These are phyloP conservation scores for Penaeus chinensis DNA, from an alignment of 1,140 invertebrate species.

Conservation along the genomic window DNA sequence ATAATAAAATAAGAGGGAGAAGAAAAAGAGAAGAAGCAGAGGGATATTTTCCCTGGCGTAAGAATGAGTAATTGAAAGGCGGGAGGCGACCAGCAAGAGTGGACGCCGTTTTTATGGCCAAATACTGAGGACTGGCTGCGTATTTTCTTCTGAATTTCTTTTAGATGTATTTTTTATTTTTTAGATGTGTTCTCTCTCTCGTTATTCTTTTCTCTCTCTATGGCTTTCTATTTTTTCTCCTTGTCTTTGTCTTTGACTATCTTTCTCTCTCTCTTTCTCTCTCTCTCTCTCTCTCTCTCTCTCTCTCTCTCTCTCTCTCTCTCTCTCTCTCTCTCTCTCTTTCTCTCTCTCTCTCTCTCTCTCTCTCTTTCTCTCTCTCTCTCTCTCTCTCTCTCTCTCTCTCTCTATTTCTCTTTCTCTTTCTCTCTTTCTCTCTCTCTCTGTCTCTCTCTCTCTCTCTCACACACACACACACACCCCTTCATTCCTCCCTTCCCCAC, in stretches of 20 bases:
- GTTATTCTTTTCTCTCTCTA: background rate
- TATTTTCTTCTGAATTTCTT: too few species aligned
- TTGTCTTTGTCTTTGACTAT: background rate
- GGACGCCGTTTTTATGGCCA: too few species aligned
- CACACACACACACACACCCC: constrained; percentile 19
- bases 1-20: background rate
- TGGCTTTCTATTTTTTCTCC: background rate
- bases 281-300: background rate
- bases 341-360: background rate
- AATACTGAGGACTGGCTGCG: too few species aligned
- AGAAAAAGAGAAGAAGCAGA: constrained; percentile 18
- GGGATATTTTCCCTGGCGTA: too few species aligned
- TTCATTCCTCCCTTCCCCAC: background rate
- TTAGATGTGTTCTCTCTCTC: background rate
- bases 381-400: background rate
- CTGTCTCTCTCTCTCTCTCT: constrained; percentile 6
- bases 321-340: background rate
- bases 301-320: background rate
- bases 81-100: too few species aligned
- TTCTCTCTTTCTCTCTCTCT: background rate
- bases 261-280: too few species aligned
- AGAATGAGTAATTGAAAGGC: too few species aligned
- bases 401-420: constrained; percentile 1
- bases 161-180: too few species aligned
- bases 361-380: background rate